Evolutionary conservation across 2,888 invertebrate species (phyloP).

Genomic region (Coenonympha glycerion): DNA sequence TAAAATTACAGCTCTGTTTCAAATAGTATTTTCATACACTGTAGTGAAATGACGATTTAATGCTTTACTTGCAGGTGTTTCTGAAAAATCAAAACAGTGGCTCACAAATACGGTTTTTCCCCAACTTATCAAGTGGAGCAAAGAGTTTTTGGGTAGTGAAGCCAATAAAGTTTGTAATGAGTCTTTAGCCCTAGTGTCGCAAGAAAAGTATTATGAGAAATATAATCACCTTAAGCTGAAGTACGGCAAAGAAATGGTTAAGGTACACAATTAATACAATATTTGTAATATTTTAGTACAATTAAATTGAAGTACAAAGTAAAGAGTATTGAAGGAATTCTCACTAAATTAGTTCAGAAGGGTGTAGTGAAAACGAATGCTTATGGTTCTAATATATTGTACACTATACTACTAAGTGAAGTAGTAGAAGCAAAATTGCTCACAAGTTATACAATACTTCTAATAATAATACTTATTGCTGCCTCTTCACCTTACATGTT

Average conservation of each 20-base stretch:
- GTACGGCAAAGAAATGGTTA: slow-evolving; percentile 83
- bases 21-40: neutral
- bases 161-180: slow-evolving; percentile 43
- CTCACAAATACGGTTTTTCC: slow-evolving; percentile 73
- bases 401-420: too few species aligned
- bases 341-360: too few species aligned
- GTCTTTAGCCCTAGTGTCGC: slow-evolving; percentile 80
- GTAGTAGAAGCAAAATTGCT: too few species aligned
- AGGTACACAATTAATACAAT: slow-evolving; percentile 64
- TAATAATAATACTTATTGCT: too few species aligned
- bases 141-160: slow-evolving; percentile 44
- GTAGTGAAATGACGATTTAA: neutral
- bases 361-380: too few species aligned
- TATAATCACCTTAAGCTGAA: slow-evolving; percentile 86
- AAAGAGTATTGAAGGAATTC: too few species aligned
- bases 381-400: too few species aligned
- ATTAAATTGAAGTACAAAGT: too few species aligned
- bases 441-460: too few species aligned
- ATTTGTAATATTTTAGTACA: neutral
- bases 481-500: too few species aligned
- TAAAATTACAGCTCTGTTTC: neutral
- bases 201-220: slow-evolving; percentile 81
- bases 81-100: slow-evolving; percentile 65
- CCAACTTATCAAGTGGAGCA: slow-evolving; percentile 79
- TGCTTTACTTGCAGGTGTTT: slow-evolving; percentile 37